Evolutionary conservation across 2,797 vertebrate species (phyloP).

Genomic region (Dallia pectoralis): DNA sequence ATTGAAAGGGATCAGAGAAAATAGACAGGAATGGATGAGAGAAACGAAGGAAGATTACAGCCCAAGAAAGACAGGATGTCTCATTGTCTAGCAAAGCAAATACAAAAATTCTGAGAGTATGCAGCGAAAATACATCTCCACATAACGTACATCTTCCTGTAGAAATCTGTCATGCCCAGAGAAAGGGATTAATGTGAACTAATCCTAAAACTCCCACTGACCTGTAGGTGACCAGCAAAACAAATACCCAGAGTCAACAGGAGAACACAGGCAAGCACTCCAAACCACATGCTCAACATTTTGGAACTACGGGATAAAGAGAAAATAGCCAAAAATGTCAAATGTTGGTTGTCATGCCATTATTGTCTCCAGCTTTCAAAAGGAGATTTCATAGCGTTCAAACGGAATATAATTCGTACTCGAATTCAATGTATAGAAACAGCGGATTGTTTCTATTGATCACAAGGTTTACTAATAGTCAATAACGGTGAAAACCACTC

Average conservation of each 20-base stretch:
- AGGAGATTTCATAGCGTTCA: too few relatives aligned
- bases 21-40: not conserved
- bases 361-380: not conserved
- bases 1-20: not conserved
- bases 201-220: conserved; percentile 68
- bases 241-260: conserved; percentile 80
- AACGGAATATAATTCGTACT: not conserved
- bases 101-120: conserved; percentile 28
- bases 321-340: not conserved
- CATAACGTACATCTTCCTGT: not conserved
- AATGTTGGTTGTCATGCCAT: not conserved
- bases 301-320: conserved; percentile 63
- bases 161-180: not conserved
- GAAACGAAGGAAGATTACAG: too few relatives aligned
- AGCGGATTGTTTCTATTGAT: not conserved
- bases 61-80: not conserved
- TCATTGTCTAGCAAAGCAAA: conserved; percentile 16
- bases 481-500: conserved; percentile 55
- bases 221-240: conserved; percentile 84
- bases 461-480: too few relatives aligned
- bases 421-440: not conserved
- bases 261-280: conserved; percentile 77
- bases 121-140: conserved; percentile 19
- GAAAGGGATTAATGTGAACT: conserved; percentile 16
- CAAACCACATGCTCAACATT: conserved; percentile 79